Base-by-base conservation (phyloP, 2,888 invertebrate species). In the Desoria tigrina region DNA sequence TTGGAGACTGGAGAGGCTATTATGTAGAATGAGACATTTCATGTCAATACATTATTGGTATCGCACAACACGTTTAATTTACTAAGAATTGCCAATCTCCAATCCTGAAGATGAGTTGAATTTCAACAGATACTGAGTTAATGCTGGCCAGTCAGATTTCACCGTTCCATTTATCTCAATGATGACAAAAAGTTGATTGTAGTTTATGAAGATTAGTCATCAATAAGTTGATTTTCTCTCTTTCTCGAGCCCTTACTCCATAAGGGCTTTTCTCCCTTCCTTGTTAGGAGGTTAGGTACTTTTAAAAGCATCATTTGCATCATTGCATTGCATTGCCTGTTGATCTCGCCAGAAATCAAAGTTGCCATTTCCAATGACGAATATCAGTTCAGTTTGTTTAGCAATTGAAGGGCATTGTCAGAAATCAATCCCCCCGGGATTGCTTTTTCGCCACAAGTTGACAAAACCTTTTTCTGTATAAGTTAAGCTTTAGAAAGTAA, bases 351-450 rank as follows among this genome's bases (percentile, higher is more conserved):
- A 45, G 45, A 45, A 45, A 45, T 45, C 45, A 45, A 26, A 51
- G 26, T 18, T 51, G 51, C 26, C 51, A 51, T 51, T 24, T 21
- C 51, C 51, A 9, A 24, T 51, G 51, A 26, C 51, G 45, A 45
- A 45, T 18, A 45, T 45, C 45, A 18, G 39, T 11, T 45, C 45
- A 21, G 45, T 18, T 32, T 32, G 32, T 32, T 9, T 6, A 45
- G 45, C 21, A 45, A 9, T 32, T 45, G 45, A 45, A 45, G 45
- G 21, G 45, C 6, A 11, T 45, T 16, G 45, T 45, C 45, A 45
- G 9, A 18, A 45, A 45, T 45, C n/a, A 45, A 51, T 51, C 51
- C 51, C 51, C 51, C 51, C 51, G 51, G 51, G 51, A 51, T 51
- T 51, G 21, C 26, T 45, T 45, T 9, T 21, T 21, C 45, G 18